Evolutionary conservation across 2,113 vertebrate species (phyloP).

Genomic region (Ailuropoda melanoleuca): DNA sequence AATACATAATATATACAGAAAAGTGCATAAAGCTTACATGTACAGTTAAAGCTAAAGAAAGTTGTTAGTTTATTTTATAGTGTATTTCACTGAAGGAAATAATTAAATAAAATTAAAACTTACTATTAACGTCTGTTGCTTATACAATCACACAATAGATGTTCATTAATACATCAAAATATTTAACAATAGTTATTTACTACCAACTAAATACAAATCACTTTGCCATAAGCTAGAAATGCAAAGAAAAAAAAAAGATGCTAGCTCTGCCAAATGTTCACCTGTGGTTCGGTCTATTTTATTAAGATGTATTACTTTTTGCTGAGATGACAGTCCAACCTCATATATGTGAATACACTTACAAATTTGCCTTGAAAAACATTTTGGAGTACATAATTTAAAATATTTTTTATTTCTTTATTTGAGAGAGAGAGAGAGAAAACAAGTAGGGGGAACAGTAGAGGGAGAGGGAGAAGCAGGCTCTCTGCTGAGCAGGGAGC

Average conservation of each 20-base stretch:
- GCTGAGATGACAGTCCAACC: neutral
- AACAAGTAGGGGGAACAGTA: too few species aligned
- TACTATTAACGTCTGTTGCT: neutral
- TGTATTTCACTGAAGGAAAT: neutral
- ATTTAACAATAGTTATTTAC: neutral
- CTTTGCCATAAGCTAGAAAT: neutral
- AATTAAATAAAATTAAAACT: neutral
- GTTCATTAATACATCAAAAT: neutral
- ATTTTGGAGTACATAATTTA: neutral
- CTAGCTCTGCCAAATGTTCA: neutral
- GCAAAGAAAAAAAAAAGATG: neutral
- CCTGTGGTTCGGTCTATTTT: neutral
- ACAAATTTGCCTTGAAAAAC: neutral
- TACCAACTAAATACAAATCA: neutral
- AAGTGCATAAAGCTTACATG: neutral
- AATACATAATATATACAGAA: neutral
- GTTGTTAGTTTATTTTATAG: neutral
- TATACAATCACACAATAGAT: neutral
- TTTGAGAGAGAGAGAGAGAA: too few species aligned
- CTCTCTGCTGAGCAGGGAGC: too few species aligned
- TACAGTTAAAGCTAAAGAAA: neutral
- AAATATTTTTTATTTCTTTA: neutral
- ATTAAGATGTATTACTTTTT: neutral
- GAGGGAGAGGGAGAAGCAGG: too few species aligned
- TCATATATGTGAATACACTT: neutral